phyloP scores from a whole-genome alignment of 2,888 invertebrate genomes.

The Cylloceria caligata region DNA sequence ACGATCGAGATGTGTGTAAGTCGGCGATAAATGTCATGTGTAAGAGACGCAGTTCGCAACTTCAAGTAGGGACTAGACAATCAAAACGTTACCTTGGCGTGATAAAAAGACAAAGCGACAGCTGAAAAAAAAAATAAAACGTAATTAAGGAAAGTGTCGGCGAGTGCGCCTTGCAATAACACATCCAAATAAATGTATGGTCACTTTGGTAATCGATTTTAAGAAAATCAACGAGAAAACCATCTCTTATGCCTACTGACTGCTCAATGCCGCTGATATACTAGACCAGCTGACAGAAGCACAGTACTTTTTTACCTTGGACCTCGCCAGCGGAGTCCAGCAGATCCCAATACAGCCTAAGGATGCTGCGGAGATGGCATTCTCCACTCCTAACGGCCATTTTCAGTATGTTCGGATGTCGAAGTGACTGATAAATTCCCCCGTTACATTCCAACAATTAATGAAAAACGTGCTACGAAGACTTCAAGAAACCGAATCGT shows the following conservation, averaged over 20 bases:
- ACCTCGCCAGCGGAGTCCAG: conserved; percentile 40
- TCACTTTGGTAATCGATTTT: conserved; percentile 72
- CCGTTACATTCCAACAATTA: conserved; percentile 46
- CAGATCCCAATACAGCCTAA: conserved; percentile 14
- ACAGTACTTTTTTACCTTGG: conserved; percentile 35
- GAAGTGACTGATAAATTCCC: conserved; percentile 44
- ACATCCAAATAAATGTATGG: too few relatives aligned
- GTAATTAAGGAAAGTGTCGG: too few relatives aligned
- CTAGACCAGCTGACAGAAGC: conserved; percentile 40
- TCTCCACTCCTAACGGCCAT: conserved; percentile 32
- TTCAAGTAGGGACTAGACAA: too few relatives aligned
- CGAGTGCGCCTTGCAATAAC: too few relatives aligned
- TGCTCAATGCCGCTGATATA: conserved; percentile 68
- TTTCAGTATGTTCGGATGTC: conserved; percentile 46
- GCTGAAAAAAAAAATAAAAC: too few relatives aligned
- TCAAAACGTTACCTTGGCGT: too few relatives aligned
- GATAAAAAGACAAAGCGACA: too few relatives aligned
- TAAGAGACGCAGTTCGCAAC: too few relatives aligned
- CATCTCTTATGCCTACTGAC: conserved; percentile 66
- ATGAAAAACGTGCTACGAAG: conserved; percentile 40
- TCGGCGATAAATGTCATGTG: too few relatives aligned
- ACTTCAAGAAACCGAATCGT: conserved; percentile 42
- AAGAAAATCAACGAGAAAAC: conserved; percentile 71
- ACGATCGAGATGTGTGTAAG: too few relatives aligned
- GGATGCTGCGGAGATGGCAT: conserved; percentile 37